A percentile compares a stretch with the other conserved stretches of the same genome.
Evolutionary conservation across 1,140 invertebrate species (phyloP).

Genomic region (Drosophila biarmipes): DNA sequence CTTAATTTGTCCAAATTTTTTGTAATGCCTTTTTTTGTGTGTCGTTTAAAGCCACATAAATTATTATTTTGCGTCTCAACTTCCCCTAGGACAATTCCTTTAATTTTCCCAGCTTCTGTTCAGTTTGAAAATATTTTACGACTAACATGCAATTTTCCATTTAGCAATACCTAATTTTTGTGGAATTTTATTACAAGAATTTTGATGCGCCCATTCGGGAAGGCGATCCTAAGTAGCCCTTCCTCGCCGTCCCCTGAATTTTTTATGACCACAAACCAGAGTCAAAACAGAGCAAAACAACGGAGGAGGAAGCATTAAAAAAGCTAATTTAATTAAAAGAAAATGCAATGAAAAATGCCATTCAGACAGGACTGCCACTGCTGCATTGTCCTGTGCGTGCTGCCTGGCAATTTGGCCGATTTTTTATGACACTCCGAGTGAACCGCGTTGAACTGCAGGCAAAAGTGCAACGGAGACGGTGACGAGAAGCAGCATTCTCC

Average conservation of each 20-base stretch:
- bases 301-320: conserved; percentile 67
- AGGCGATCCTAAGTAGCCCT: conserved; percentile 31
- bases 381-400: conserved; percentile 74
- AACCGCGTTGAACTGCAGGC: conserved; percentile 39
- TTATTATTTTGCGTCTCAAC: neutral
- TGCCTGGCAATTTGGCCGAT: conserved; percentile 70
- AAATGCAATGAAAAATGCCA: conserved; percentile 80
- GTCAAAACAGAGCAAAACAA: conserved; percentile 57
- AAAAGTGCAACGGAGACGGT: conserved; percentile 49
- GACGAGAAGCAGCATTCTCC: conserved; percentile 55
- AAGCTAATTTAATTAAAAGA: conserved; percentile 83
- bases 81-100: neutral
- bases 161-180: conserved; percentile 45
- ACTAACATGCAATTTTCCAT: conserved; percentile 40
- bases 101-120: neutral
- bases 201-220: conserved; percentile 20
- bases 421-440: conserved; percentile 72
- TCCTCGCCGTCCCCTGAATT: neutral
- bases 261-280: conserved; percentile 52
- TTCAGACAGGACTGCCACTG: conserved; percentile 29
- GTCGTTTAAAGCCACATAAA: neutral
- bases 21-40: neutral
- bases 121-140: conserved; percentile 18
- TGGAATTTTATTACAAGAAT: conserved; percentile 32
- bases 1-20: neutral